A percentile compares a stretch with the other conserved stretches of the same genome.
phyloP scores from a whole-genome alignment of 2,888 invertebrate species.

The Nomada ruficornis region DNA sequence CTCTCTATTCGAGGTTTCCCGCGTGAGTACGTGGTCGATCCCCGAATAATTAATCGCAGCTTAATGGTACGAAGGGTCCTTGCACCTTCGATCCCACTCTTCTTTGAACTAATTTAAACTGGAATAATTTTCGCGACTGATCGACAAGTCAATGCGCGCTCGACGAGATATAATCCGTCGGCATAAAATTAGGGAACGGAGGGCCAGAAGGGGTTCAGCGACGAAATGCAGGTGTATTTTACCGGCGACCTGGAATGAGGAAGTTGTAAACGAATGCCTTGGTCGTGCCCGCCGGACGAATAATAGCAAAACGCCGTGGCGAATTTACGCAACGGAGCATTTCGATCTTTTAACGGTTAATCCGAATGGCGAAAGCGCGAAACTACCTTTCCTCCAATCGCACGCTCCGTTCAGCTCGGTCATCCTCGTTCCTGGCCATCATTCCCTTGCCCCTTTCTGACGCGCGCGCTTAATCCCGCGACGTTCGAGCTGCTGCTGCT shows the following conservation, averaged over 20 bases:
- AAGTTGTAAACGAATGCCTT: constrained; percentile 39
- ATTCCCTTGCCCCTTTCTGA: constrained; percentile 6
- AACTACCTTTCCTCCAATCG: constrained; percentile 43
- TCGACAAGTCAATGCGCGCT: too few species aligned
- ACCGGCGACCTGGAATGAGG: constrained; percentile 30
- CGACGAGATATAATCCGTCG: too few species aligned
- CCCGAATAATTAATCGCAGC: constrained; percentile 48
- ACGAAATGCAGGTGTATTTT: not conserved
- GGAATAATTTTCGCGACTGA: too few species aligned
- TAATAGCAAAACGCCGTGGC: constrained; percentile 36
- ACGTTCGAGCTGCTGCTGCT: constrained; percentile 38
- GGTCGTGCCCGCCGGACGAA: constrained; percentile 15
- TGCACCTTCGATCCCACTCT: too few species aligned
- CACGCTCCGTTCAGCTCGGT: constrained; percentile 20
- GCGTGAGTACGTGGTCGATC: not conserved
- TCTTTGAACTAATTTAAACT: too few species aligned
- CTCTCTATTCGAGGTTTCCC: not conserved
- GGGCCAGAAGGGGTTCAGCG: not conserved
- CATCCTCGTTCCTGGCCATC: constrained; percentile 21
- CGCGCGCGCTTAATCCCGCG: constrained; percentile 46
- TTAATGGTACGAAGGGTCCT: not conserved
- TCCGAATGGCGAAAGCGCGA: constrained; percentile 37
- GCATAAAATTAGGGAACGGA: not conserved
- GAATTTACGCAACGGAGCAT: constrained; percentile 35
- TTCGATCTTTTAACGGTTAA: constrained; percentile 62